Conservation (phyloP, 2,113 vertebrate species). For the Salvelinus fontinalis region DNA sequence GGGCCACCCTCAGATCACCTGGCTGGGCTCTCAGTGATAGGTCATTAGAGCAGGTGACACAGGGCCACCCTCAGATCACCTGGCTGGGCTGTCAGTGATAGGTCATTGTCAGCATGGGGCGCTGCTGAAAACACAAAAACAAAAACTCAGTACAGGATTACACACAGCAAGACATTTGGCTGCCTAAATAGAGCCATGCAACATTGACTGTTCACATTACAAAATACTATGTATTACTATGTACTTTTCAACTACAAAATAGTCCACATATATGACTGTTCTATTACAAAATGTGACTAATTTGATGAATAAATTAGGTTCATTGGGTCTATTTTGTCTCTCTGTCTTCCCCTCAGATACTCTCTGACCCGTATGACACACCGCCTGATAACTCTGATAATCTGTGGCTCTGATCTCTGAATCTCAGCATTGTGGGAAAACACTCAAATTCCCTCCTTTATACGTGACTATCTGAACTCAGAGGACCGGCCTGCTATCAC, state of each 20-base stretch:
- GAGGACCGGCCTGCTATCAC: not conserved
- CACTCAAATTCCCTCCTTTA: not conserved
- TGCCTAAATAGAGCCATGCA: too few species aligned
- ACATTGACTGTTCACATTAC: too few species aligned
- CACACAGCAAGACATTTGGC: too few species aligned
- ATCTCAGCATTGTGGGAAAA: slow-evolving; percentile 36
- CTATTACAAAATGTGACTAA: too few species aligned
- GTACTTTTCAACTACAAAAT: too few species aligned
- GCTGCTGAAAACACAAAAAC: too few species aligned
- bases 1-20: slow-evolving; percentile 3
- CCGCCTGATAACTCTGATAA: slow-evolving; percentile 43
- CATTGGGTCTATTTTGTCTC: too few species aligned
- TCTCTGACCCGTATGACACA: slow-evolving; percentile 28
- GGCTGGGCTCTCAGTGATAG: not conserved
- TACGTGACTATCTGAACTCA: not conserved
- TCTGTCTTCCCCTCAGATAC: not conserved
- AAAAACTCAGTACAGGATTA: too few species aligned
- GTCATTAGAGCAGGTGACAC: not conserved
- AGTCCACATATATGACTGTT: too few species aligned
- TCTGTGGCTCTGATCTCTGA: slow-evolving; percentile 37
- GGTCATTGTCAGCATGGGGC: too few species aligned
- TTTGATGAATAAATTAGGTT: too few species aligned
- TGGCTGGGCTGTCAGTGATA: not conserved
- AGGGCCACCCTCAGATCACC: slow-evolving; percentile 2
- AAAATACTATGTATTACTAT: too few species aligned